These are phyloP conservation scores for Saccostrea cuccullata DNA, from an alignment of 1,140 invertebrate genomes.

Conservation along the genomic window DNA sequence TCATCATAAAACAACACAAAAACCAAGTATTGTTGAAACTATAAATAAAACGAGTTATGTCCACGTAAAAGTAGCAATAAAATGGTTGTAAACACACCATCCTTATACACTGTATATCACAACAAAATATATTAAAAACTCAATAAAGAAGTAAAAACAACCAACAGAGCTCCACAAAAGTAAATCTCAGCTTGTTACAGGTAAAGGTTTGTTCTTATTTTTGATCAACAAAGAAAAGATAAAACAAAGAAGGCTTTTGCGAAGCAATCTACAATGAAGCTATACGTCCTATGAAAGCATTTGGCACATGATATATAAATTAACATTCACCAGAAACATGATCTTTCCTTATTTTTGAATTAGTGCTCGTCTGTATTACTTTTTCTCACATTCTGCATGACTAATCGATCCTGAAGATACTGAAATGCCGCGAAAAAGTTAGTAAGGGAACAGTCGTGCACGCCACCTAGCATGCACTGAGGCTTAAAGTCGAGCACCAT, in stretches of 20 bases:
- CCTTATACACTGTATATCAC: too few species aligned
- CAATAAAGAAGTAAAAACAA: neutral
- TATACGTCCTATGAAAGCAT: too few species aligned
- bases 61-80: too few species aligned
- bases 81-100: too few species aligned
- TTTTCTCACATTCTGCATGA: slow-evolving; percentile 25
- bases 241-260: too few species aligned
- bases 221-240: neutral
- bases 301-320: too few species aligned
- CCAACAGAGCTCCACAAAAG: neutral
- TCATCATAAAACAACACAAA: too few species aligned
- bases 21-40: too few species aligned
- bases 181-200: neutral
- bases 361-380: neutral
- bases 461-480: slow-evolving; percentile 55
- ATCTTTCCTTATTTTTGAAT: too few species aligned
- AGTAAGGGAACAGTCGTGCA: slow-evolving; percentile 59
- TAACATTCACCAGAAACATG: too few species aligned
- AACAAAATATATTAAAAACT: neutral
- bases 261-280: too few species aligned
- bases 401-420: slow-evolving; percentile 51
- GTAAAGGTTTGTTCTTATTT: neutral
- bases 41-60: too few species aligned
- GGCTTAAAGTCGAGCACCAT: slow-evolving; percentile 57
- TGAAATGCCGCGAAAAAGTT: slow-evolving; percentile 58